These are phyloP conservation scores for Aegithalos caudatus DNA, from an alignment of 2,113 vertebrate species.

Conservation along the genomic window DNA sequence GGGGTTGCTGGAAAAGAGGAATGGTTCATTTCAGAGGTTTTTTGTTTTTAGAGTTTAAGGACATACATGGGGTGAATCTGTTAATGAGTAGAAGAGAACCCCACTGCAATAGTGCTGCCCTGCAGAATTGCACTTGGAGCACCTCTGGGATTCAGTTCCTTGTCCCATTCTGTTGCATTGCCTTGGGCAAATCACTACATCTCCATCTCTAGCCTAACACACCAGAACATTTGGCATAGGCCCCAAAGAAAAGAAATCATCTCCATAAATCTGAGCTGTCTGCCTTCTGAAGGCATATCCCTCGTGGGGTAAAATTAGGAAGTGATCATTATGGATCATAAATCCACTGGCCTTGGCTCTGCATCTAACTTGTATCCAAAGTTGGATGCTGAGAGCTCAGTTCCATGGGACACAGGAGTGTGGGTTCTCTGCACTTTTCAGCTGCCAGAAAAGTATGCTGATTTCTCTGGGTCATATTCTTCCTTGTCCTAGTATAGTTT, in stretches of 20 bases:
- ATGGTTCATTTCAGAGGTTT: not conserved
- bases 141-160: not conserved
- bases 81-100: not conserved
- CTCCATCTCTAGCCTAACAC: not conserved
- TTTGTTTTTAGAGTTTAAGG: not conserved
- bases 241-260: not conserved
- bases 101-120: not conserved
- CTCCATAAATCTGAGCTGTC: not conserved
- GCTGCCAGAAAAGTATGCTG: not conserved
- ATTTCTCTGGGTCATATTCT: not conserved
- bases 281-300: not conserved
- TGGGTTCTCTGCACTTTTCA: not conserved
- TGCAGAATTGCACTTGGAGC: not conserved
- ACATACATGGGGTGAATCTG: not conserved
- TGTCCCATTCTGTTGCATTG: fast-evolving
- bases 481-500: not conserved
- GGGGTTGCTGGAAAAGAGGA: not conserved
- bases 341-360: not conserved
- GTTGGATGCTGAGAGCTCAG: not conserved
- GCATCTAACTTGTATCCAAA: not conserved
- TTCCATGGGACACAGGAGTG: fast-evolving
- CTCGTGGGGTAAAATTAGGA: not conserved
- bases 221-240: not conserved
- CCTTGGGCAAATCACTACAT: not conserved
- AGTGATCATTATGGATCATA: not conserved